These are phyloP conservation scores for Arge pagana DNA, from an alignment of 2,888 invertebrate genomes.

Conservation along the genomic window DNA sequence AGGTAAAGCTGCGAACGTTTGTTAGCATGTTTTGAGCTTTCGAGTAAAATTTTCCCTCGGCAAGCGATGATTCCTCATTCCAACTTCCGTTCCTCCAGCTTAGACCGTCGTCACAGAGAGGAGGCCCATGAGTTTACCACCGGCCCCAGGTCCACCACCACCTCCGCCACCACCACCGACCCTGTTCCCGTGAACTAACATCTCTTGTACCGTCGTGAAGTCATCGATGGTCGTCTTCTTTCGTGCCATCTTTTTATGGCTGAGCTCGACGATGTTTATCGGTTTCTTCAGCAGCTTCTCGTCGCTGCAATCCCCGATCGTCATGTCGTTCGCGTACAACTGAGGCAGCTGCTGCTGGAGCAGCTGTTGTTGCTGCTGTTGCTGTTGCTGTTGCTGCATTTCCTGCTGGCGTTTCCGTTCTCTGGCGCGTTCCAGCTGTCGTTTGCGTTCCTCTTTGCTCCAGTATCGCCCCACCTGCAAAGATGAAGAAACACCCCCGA, in stretches of 20 bases:
- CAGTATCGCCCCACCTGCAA: slow-evolving; percentile 71
- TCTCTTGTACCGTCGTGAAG: slow-evolving; percentile 65
- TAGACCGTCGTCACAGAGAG: slow-evolving; percentile 64
- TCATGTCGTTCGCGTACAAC: slow-evolving; percentile 42
- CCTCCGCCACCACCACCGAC: slow-evolving; percentile 49
- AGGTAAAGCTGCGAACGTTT: slow-evolving; percentile 9
- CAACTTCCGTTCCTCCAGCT: slow-evolving; percentile 24
- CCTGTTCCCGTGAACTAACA: slow-evolving; percentile 63
- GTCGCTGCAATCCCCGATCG: slow-evolving; percentile 43
- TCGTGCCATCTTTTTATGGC: slow-evolving; percentile 59
- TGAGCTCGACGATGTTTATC: slow-evolving; percentile 53
- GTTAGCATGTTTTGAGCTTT: neutral
- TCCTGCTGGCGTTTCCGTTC: slow-evolving; percentile 61
- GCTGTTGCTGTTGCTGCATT: slow-evolving; percentile 41
- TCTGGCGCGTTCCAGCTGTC: slow-evolving; percentile 72
- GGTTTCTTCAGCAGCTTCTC: slow-evolving; percentile 57
- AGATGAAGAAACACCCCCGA: too few relatives aligned
- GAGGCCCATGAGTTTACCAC: slow-evolving; percentile 64
- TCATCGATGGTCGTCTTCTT: slow-evolving; percentile 59
- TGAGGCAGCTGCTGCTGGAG: slow-evolving; percentile 30
- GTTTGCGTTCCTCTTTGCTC: slow-evolving; percentile 75
- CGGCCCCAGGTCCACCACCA: slow-evolving; percentile 51
- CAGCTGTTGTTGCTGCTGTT: slow-evolving; percentile 28
- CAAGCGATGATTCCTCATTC: slow-evolving; percentile 17
- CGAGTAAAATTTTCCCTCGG: neutral